A percentile compares a stretch with the other conserved stretches of the same genome.
These are phyloP conservation scores for Tadarida brasiliensis DNA, from an alignment of 2,797 vertebrate genomes.

Conservation along the genomic window DNA sequence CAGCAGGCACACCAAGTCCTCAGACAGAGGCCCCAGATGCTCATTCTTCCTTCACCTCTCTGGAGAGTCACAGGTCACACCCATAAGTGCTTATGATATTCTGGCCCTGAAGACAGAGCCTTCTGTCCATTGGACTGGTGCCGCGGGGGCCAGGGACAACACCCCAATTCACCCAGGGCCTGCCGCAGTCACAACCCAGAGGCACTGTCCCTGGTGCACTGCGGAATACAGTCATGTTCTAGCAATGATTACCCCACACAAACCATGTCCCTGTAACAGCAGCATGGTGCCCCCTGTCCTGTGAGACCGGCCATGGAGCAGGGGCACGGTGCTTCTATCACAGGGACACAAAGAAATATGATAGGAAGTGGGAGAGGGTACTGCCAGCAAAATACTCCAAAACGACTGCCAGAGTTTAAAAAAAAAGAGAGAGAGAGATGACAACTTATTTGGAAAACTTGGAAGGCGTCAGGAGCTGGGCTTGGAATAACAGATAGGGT, in stretches of 20 bases:
- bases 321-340: neutral
- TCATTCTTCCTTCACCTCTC: neutral
- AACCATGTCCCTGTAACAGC: no score
- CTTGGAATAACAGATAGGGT: neutral
- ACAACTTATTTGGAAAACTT: neutral
- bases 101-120: neutral
- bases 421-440: neutral
- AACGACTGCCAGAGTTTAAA: neutral
- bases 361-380: neutral
- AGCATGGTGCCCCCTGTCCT: neutral
- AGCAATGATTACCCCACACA: neutral
- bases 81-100: neutral
- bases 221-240: neutral
- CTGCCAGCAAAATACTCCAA: neutral
- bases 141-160: no score
- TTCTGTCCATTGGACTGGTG: neutral
- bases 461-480: neutral
- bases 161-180: neutral
- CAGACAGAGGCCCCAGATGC: neutral
- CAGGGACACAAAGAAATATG: no score
- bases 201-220: neutral
- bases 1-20: neutral
- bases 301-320: fast-evolving
- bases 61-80: neutral
- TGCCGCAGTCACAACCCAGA: neutral